Base-by-base conservation (phyloP, 2,797 vertebrate genomes). In the Pseudomugil tenellus region DNA sequence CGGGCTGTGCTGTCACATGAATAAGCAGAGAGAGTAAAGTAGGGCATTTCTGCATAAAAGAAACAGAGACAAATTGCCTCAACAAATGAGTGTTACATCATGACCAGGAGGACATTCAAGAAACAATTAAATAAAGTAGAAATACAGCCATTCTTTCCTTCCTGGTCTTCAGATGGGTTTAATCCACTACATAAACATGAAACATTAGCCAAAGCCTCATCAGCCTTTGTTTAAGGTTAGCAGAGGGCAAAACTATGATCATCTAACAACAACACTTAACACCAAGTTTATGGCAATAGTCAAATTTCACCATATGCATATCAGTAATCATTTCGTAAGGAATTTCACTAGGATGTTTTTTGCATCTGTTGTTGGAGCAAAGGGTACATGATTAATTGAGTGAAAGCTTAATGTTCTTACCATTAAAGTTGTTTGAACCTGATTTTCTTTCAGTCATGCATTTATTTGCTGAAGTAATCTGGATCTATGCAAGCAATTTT, bases 1-100 rank as follows among this genome's bases (percentile, higher is more conserved):
- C 81, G 88, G 82, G 74, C 74, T 79, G 70, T 63, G 82, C 63
- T 51, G 72, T 67, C 67, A 75, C 71, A 84, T 76, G 70, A 85
- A 79, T 74, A 70, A 77, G 60, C 59, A 87, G 52, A 16, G 53
- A 58, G 61, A 7, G 46, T 72, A 67, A 85, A 82, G 76, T 74
- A 73, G 46, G 74, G 55, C 76, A 81, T 81, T 84, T 75, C 26
- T 63, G 51, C 55, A 70, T n/a, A 51, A 53, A 35, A 53, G 43
- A 28, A 63, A 70, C 21, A 39, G 49, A 71, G 29, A 63, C 26
- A 55, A 71, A 63, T 51, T 58, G 21, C 52, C 1, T 8, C 26
- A 46, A 74, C 21, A 75, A 79, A 67, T 64, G 0, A 52, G 1
- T 37, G 49, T 46, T 19, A 29, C 57, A 67, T 57, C 74, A 39